Conservation (phyloP, 64 coral and sea anemone genomes). For the Stylophora pistillata region DNA sequence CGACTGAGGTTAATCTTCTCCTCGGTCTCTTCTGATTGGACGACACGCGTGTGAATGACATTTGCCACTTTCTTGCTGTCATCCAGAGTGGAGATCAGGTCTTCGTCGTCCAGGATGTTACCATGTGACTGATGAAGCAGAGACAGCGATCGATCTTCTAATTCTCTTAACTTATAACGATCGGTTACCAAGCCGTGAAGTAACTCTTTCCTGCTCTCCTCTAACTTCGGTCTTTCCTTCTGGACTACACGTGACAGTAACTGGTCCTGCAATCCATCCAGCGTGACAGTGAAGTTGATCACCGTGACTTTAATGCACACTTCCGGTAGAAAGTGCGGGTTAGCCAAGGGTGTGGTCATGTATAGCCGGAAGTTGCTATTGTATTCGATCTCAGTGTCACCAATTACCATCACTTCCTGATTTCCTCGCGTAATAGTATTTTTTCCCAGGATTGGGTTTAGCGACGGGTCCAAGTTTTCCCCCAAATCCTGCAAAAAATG, state of each 20-base stretch:
- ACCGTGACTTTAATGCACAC: conserved; percentile 90
- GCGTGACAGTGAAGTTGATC: conserved; percentile 94
- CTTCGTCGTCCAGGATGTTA: conserved; percentile 98
- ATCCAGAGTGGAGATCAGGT: conserved; percentile 88
- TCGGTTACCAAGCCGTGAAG: conserved; percentile 77
- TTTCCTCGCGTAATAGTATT: conserved; percentile 74
- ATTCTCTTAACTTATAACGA: conserved; percentile 80
- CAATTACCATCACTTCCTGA: conserved; percentile 71
- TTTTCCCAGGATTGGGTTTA: conserved; percentile 77
- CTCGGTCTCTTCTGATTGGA: conserved; percentile 88
- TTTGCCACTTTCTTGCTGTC: conserved; percentile 92
- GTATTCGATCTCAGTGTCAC: conserved; percentile 88
- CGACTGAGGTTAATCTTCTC: conserved; percentile 82
- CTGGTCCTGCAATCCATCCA: conserved; percentile 98
- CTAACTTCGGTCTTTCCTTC: conserved; percentile 80
- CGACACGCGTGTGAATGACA: conserved; percentile 82
- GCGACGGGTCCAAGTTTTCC: conserved; percentile 75
- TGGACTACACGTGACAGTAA: conserved; percentile 88
- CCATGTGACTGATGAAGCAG: conserved; percentile 83
- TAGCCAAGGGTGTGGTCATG: conserved; percentile 80
- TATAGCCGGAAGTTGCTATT: conserved; percentile 95
- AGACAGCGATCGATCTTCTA: conserved; percentile 82
- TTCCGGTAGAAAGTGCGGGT: conserved; percentile 94
- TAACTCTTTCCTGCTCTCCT: conserved; percentile 69
- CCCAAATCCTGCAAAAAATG: conserved; percentile 66